Evolutionary conservation across 2,888 invertebrate species (phyloP).

Genomic region (Polydrusus tereticollis): DNA sequence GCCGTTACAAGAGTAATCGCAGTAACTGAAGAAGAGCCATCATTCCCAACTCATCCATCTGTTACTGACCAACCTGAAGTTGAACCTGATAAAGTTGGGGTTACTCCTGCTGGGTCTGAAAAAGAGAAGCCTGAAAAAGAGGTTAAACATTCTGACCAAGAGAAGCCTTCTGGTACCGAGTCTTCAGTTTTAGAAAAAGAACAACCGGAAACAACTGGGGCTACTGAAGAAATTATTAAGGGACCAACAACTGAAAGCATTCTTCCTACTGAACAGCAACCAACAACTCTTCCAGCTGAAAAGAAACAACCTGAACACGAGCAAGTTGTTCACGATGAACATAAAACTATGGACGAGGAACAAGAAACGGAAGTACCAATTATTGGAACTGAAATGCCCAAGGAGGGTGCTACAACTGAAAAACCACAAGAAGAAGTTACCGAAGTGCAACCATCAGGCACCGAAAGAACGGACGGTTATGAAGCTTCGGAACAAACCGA

Average conservation of each 20-base stretch:
- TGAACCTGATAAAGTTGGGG: constrained; percentile 39
- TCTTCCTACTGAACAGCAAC: constrained; percentile 8
- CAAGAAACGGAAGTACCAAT: constrained; percentile 27
- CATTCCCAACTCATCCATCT: constrained; percentile 27
- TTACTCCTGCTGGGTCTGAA: constrained; percentile 25
- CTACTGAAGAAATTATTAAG: constrained; percentile 28
- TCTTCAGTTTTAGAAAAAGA: constrained; percentile 2
- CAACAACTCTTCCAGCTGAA: constrained; percentile 18
- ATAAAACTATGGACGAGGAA: not conserved
- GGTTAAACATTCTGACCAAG: constrained; percentile 25
- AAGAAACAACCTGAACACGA: constrained; percentile 20
- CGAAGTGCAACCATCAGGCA: not conserved
- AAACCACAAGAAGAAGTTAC: not conserved
- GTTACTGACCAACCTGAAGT: constrained; percentile 5
- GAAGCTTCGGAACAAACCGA: constrained; percentile 31
- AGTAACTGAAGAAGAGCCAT: constrained; percentile 15
- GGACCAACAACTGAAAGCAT: constrained; percentile 3
- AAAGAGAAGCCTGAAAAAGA: constrained; percentile 40
- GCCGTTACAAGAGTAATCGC: constrained; percentile 10
- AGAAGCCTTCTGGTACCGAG: not conserved
- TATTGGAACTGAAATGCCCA: constrained; percentile 11
- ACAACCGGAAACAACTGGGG: constrained; percentile 18
- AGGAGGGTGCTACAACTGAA: constrained; percentile 1
- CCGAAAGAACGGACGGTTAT: constrained; percentile 20
- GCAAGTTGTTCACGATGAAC: constrained; percentile 36